These are phyloP conservation scores for Gastracanthus pulcherrimus DNA, from an alignment of 2,888 invertebrate genomes.

Conservation along the genomic window DNA sequence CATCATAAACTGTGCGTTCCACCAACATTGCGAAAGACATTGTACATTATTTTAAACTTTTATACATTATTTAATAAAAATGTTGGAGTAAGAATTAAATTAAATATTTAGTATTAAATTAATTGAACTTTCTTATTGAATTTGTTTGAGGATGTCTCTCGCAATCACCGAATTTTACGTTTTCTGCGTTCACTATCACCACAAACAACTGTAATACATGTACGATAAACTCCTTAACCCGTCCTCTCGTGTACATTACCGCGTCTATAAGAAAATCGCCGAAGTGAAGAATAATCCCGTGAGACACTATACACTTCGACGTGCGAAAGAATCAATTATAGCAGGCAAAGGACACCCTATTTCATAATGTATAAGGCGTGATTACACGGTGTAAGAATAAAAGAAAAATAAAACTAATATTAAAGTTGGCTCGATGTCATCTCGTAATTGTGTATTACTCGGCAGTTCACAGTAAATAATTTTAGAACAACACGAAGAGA, in stretches of 20 bases:
- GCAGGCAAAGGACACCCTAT: neutral
- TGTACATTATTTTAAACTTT: neutral
- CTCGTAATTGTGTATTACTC: slow-evolving; percentile 45
- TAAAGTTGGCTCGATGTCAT: slow-evolving; percentile 46
- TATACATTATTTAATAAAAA: too few species aligned
- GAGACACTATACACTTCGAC: neutral
- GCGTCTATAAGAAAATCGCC: neutral
- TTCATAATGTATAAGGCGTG: slow-evolving; percentile 34
- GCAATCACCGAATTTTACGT: neutral
- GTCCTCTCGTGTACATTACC: slow-evolving; percentile 50
- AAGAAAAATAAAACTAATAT: neutral
- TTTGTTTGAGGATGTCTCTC: neutral
- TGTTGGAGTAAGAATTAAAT: too few species aligned
- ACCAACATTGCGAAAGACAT: neutral
- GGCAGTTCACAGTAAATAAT: slow-evolving; percentile 50
- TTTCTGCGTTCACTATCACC: neutral
- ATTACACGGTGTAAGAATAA: slow-evolving; percentile 51
- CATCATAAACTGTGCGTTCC: slow-evolving; percentile 1
- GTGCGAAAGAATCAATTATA: slow-evolving; percentile 17
- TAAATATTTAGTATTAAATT: neutral
- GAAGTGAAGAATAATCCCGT: neutral
- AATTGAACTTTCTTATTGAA: neutral
- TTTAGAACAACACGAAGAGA: slow-evolving; percentile 29
- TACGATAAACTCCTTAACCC: slow-evolving; percentile 46
- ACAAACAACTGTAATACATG: slow-evolving; percentile 23